Evolutionary conservation across 1,140 invertebrate species (phyloP).

Genomic region (Heliothis virescens): DNA sequence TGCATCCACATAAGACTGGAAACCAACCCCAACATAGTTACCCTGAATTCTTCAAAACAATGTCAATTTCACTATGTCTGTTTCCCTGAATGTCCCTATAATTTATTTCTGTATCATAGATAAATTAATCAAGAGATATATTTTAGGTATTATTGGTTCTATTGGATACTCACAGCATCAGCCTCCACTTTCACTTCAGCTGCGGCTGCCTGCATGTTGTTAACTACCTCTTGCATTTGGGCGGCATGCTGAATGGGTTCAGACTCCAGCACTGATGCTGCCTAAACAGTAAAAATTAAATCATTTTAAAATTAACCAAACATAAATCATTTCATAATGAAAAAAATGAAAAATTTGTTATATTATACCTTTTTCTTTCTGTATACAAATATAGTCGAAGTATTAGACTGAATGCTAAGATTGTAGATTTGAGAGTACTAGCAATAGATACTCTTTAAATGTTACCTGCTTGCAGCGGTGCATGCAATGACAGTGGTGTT

Average conservation of each 20-base stretch:
- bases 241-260: slow-evolving; percentile 78
- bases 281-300: slow-evolving; percentile 57
- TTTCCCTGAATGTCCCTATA: too few relatives aligned
- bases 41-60: too few relatives aligned
- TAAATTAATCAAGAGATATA: too few relatives aligned
- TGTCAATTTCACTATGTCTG: too few relatives aligned
- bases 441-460: neutral
- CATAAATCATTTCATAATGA: too few relatives aligned
- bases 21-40: too few relatives aligned
- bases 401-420: neutral
- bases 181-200: slow-evolving; percentile 75
- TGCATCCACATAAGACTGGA: too few relatives aligned
- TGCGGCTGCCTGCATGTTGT: slow-evolving; percentile 76
- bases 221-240: slow-evolving; percentile 73
- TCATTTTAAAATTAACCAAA: slow-evolving; percentile 55
- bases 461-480: slow-evolving; percentile 80
- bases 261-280: slow-evolving; percentile 77
- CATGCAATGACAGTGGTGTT: slow-evolving; percentile 83
- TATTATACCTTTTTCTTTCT: too few relatives aligned
- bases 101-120: too few relatives aligned
- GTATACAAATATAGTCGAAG: too few relatives aligned
- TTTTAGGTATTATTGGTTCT: neutral
- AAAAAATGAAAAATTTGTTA: too few relatives aligned
- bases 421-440: neutral
- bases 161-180: slow-evolving; percentile 66